phyloP scores from a whole-genome alignment of 37 sponge, comb jelly and placozoan genomes.

The Beroe forskalii region DNA sequence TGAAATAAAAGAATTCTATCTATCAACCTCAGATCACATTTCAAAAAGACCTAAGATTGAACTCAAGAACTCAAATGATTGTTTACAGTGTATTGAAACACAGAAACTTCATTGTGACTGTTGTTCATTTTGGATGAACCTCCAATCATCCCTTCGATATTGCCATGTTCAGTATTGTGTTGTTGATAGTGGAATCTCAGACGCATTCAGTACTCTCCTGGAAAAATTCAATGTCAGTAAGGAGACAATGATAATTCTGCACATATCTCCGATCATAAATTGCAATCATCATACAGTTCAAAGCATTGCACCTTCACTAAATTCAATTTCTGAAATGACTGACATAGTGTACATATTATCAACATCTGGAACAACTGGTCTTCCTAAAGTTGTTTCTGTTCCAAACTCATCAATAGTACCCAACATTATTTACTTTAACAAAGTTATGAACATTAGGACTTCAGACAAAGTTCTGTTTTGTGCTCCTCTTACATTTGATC shows the following conservation, averaged over 20 bases:
- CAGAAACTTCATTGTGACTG: background rate
- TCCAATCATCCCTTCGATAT: too few relatives aligned
- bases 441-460: background rate
- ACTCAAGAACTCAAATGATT: background rate
- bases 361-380: constrained; percentile 55
- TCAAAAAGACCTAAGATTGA: background rate
- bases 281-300: too few relatives aligned
- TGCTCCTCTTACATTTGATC: constrained; percentile 43
- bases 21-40: background rate
- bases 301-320: background rate
- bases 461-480: constrained; percentile 9
- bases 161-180: too few relatives aligned
- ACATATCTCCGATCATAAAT: too few relatives aligned
- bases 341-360: constrained; percentile 19
- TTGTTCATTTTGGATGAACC: constrained; percentile 1
- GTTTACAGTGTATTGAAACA: background rate
- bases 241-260: background rate
- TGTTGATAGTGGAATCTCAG: too few relatives aligned
- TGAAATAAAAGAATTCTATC: background rate
- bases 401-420: constrained; percentile 62
- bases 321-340: background rate
- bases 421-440: constrained; percentile 18
- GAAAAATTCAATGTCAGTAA: background rate
- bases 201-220: too few relatives aligned
- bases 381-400: constrained; percentile 3